Conservation (phyloP, 2,888 invertebrate genomes). For the Drosophila falleni region DNA sequence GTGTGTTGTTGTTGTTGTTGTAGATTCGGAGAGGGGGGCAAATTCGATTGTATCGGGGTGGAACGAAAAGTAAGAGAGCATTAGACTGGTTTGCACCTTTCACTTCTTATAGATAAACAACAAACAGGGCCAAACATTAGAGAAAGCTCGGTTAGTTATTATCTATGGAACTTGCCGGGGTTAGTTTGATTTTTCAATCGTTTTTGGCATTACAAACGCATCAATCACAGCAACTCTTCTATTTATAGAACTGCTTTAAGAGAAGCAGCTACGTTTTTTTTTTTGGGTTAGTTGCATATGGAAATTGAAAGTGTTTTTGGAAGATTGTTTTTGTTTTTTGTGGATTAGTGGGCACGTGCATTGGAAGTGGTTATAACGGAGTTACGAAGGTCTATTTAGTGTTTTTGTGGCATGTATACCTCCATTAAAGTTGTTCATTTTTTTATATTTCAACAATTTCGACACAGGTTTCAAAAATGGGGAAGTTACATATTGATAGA, state of each 20-base stretch:
- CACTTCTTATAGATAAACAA: constrained; percentile 69
- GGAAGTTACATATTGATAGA: constrained; percentile 47
- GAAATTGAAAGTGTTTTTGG: constrained; percentile 54
- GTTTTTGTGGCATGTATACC: constrained; percentile 56
- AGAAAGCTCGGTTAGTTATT: constrained; percentile 74
- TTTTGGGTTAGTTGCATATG: constrained; percentile 50
- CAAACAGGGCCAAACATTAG: constrained; percentile 59
- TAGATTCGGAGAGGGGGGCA: constrained; percentile 46
- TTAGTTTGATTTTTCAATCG: constrained; percentile 39
- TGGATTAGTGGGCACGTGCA: constrained; percentile 73
- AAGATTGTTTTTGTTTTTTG: constrained; percentile 21
- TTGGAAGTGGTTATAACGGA: constrained; percentile 37
- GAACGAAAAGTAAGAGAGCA: constrained; percentile 83
- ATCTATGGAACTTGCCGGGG: constrained; percentile 56
- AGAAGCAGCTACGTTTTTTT: constrained; percentile 15
- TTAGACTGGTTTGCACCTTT: constrained; percentile 80
- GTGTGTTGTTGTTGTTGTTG: constrained; percentile 59
- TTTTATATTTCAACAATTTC: constrained; percentile 48
- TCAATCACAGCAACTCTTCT: constrained; percentile 61
- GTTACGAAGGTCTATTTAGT: constrained; percentile 40
- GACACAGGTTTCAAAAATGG: constrained; percentile 50
- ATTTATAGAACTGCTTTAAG: constrained; percentile 26
- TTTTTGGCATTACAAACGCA: constrained; percentile 68
- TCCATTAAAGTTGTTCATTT: constrained; percentile 51
- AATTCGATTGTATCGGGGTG: constrained; percentile 67